Evolutionary conservation across 2,888 invertebrate species (phyloP).

Genomic region (Apamea anceps): DNA sequence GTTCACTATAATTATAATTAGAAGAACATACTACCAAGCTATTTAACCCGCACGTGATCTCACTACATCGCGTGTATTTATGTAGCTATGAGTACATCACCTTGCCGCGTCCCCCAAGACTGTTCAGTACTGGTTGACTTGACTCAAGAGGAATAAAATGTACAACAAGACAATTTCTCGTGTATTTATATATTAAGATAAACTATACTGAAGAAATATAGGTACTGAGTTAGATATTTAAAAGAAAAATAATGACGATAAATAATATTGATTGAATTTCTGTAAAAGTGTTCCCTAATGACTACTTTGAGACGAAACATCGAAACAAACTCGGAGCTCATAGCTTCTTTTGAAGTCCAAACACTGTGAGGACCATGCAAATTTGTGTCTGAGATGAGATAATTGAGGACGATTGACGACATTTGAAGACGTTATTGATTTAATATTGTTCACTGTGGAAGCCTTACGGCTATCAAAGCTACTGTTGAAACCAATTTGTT

Average conservation of each 20-base stretch:
- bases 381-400: background rate
- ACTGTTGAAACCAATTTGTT: background rate
- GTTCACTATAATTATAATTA: conserved; percentile 6
- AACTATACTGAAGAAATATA: background rate
- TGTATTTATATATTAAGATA: conserved; percentile 7
- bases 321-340: background rate
- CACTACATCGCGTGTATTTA: conserved; percentile 4
- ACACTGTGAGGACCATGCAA: background rate
- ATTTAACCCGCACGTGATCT: conserved; percentile 17
- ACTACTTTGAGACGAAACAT: background rate
- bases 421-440: too few relatives aligned
- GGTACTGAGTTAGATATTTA: background rate
- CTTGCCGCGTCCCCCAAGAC: conserved; percentile 17
- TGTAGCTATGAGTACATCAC: background rate
- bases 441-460: too few relatives aligned
- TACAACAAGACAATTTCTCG: background rate
- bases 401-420: too few relatives aligned
- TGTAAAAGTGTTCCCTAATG: background rate
- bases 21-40: background rate
- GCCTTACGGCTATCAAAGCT: too few relatives aligned
- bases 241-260: background rate
- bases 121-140: conserved; percentile 13
- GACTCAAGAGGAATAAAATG: conserved; percentile 8
- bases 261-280: background rate
- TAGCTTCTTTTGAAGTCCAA: background rate